Base-by-base conservation (phyloP, 1,140 invertebrate species). In the Drosophila pruinosa region DNA sequence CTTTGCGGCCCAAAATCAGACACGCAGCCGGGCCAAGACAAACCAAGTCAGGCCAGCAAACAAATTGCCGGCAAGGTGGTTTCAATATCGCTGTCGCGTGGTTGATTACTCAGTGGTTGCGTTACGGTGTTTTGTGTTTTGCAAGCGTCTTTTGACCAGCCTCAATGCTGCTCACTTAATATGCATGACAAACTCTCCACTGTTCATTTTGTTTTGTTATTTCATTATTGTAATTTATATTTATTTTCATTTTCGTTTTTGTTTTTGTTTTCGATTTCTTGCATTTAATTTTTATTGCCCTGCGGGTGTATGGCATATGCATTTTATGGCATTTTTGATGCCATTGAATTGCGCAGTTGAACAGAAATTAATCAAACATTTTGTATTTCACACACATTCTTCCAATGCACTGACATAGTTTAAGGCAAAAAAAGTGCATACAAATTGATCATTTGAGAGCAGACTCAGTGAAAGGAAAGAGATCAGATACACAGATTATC, bases 131-230 rank as follows among this genome's bases (percentile, higher is more conserved):
- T 39, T 26, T 15, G 28, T 28, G 28, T 57, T 58, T 81, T 65
- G 73, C 77, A 80, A 85, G 34, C 45, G 43, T 72, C 73, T 78
- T 81, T 89, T 75, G 89, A 86, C 77, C 89, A 92, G 59, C 75
- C 70, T 64, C 67, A 78, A 65, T 80, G 78, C 28, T 43, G 31
- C 8, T 4, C 45, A 15, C 21, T 86, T 88, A 78, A 61, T 65
- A 86, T 88, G 71, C 81, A 75, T 36, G 59, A 52, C 65, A 36
- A 48, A 77, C 72, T 58, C 43, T 61, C 65, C 58, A 48, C 57
- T 58, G 48, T 47, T 77, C 65, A 64, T 64, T 69, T 70, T 47
- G 24, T 39, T 48, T 69, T 43, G 12, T n/a, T n/a, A n/a, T n/a
- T n/a, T n/a, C 62, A 31, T 48, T 62, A 34, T 34, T 34, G 10